phyloP scores from a whole-genome alignment of 2,113 vertebrate genomes.

The Dicentrarchus labrax region DNA sequence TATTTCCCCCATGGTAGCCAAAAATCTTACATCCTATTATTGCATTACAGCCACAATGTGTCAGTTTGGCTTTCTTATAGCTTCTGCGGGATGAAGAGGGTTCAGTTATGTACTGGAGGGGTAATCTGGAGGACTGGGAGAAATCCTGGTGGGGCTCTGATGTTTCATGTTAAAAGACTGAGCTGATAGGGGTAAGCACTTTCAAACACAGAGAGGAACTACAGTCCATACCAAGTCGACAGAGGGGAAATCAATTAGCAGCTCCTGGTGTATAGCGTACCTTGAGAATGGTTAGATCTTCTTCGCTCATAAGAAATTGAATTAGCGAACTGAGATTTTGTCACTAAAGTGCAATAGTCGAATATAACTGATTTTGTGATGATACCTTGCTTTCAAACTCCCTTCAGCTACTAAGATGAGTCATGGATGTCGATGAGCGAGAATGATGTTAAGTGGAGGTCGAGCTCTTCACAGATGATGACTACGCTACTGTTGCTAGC shows the following conservation, averaged over 20 bases:
- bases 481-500: neutral
- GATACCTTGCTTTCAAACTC: neutral
- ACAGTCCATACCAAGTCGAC: neutral
- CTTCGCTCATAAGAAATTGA: neutral
- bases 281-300: neutral
- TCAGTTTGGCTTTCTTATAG: neutral
- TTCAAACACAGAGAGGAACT: neutral
- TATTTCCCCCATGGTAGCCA: neutral
- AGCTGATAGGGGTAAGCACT: neutral
- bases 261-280: neutral
- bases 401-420: no score
- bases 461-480: neutral
- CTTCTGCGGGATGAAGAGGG: neutral
- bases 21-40: neutral
- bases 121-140: neutral
- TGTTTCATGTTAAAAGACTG: conserved; percentile 3
- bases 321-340: neutral
- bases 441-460: neutral
- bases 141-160: neutral
- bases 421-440: no score
- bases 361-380: neutral
- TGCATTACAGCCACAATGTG: neutral
- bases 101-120: neutral
- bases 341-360: no score
- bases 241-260: neutral